Percentiles rank a stretch among this genome's conserved stretches.
Evolutionary conservation across 2,888 invertebrate species (phyloP).

Genomic region (Coenonympha arcania): DNA sequence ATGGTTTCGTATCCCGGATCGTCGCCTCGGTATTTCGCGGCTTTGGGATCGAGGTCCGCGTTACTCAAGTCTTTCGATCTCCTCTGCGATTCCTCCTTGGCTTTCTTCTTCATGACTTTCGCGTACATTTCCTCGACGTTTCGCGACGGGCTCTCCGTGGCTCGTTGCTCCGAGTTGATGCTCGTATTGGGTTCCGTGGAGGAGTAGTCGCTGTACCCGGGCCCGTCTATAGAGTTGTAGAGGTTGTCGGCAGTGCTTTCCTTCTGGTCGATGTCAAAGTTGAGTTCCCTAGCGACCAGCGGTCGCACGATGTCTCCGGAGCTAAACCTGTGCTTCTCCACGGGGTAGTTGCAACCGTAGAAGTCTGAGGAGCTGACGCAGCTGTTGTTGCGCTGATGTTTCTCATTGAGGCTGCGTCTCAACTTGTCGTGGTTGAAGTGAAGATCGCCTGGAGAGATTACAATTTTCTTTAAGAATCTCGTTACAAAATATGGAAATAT

Average conservation of each 20-base stretch:
- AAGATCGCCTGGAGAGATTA: conserved; percentile 53
- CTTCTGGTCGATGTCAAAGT: conserved; percentile 59
- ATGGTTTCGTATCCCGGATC: conserved; percentile 72
- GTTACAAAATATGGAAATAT: too few relatives aligned
- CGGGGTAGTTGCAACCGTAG: conserved; percentile 71
- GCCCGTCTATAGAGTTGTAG: conserved; percentile 62
- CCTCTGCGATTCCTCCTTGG: conserved; percentile 47
- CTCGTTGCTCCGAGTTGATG: conserved; percentile 53
- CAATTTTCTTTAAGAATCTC: neutral
- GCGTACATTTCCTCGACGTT: conserved; percentile 93
- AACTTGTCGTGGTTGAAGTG: conserved; percentile 64
- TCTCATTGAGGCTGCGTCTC: conserved; percentile 67
- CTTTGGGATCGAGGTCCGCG: conserved; percentile 35
- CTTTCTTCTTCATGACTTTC: conserved; percentile 85
- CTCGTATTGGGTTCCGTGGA: conserved; percentile 51
- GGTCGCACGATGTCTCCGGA: conserved; percentile 67
- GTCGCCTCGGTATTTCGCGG: conserved; percentile 54
- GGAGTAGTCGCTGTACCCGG: conserved; percentile 50
- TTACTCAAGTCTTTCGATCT: conserved; percentile 48
- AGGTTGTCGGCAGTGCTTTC: conserved; percentile 50
- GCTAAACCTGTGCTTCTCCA: conserved; percentile 68
- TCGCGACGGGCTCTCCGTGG: conserved; percentile 74
- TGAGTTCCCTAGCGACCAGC: conserved; percentile 61
- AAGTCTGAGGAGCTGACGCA: conserved; percentile 72
- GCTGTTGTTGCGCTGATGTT: conserved; percentile 70